Conservation (phyloP, 2,113 vertebrate species). For the Todiramphus saurophagus region DNA sequence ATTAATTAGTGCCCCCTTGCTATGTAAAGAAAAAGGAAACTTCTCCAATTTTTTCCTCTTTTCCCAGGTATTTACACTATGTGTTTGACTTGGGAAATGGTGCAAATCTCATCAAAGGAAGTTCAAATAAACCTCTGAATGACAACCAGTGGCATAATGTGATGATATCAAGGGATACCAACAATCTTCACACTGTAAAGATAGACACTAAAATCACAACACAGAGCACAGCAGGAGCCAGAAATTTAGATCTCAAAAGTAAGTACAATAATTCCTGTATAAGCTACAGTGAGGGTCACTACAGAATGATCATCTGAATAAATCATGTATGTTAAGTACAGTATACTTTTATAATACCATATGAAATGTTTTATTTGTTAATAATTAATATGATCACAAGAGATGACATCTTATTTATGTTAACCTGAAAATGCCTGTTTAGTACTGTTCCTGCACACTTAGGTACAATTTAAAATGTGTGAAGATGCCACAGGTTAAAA, state of each 20-base stretch:
- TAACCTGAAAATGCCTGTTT: not conserved
- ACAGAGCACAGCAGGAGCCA: constrained; percentile 92
- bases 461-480: not conserved
- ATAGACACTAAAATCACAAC: constrained; percentile 96
- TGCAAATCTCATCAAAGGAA: constrained; percentile 96
- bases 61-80: constrained; percentile 90
- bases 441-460: not conserved
- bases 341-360: not conserved
- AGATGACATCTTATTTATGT: not conserved
- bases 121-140: constrained; percentile 94
- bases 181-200: constrained; percentile 96
- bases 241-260: constrained; percentile 97
- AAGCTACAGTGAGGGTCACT: not conserved
- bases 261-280: constrained; percentile 42
- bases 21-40: constrained; percentile 53
- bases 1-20: not conserved
- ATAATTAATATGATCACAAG: not conserved
- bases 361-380: not conserved
- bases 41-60: constrained; percentile 39
- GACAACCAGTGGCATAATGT: constrained; percentile 99
- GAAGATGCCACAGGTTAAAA: not conserved
- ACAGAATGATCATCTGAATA: not conserved
- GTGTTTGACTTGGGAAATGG: constrained; percentile 96
- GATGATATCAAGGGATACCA: constrained; percentile 95
- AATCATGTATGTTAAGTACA: not conserved